Conservation (phyloP, 2,888 invertebrate genomes). For the Thelaira solivaga region DNA sequence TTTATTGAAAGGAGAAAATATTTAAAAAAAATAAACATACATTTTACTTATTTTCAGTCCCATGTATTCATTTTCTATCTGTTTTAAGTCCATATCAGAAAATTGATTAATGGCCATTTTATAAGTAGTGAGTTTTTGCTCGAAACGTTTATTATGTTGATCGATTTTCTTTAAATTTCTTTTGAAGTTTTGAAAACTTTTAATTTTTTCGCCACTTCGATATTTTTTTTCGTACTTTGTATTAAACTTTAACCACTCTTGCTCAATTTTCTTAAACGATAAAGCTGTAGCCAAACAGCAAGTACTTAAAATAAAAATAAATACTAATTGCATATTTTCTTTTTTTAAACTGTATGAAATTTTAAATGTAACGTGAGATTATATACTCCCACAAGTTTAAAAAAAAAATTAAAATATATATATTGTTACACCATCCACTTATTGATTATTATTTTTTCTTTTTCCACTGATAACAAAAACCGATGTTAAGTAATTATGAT, state of each 20-base stretch:
- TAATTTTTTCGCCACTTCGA: background rate
- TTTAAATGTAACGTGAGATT: background rate
- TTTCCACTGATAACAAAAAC: slow-evolving; percentile 6
- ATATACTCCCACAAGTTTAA: background rate
- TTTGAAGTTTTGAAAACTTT: slow-evolving; percentile 90
- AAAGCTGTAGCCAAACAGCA: background rate
- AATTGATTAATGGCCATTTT: slow-evolving; percentile 26
- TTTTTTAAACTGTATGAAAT: background rate
- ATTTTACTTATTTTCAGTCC: slow-evolving; percentile 24
- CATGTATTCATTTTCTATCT: slow-evolving; percentile 28
- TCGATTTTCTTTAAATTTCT: slow-evolving; percentile 91
- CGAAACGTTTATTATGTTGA: slow-evolving; percentile 87
- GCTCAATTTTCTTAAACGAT: background rate
- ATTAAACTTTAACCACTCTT: slow-evolving; percentile 17
- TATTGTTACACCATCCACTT: background rate
- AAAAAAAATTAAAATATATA: background rate
- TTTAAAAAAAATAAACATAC: background rate
- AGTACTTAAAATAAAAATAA: background rate
- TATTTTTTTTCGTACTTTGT: slow-evolving; percentile 10
- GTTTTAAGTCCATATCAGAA: slow-evolving; percentile 21
- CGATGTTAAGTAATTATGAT: slow-evolving; percentile 3
- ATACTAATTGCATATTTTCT: slow-evolving; percentile 18
- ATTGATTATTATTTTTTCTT: background rate
- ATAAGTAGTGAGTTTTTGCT: slow-evolving; percentile 67
- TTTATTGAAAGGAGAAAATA: background rate